These are phyloP conservation scores for Setophaga petechia DNA, from an alignment of 2,113 vertebrate species.

Conservation along the genomic window DNA sequence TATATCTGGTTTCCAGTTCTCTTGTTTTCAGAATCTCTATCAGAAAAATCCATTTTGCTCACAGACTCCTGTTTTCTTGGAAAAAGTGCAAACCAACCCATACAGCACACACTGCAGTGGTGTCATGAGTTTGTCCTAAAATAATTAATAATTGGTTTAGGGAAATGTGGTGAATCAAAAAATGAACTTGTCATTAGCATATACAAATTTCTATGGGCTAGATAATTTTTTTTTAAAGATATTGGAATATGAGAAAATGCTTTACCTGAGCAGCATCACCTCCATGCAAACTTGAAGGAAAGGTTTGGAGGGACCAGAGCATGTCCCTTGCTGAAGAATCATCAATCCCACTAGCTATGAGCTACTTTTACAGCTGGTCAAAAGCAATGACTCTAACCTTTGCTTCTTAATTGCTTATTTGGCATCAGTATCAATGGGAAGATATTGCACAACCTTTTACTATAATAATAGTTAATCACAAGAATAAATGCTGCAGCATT, in stretches of 20 bases:
- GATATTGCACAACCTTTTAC: neutral
- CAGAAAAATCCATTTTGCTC: neutral
- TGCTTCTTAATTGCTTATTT: neutral
- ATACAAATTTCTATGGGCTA: neutral
- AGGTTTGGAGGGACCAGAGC: neutral
- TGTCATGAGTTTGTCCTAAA: neutral
- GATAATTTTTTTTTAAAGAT: too few species aligned
- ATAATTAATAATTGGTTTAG: neutral
- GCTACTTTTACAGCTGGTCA: neutral
- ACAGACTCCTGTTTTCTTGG: neutral
- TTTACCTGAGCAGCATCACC: neutral
- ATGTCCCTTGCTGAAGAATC: neutral
- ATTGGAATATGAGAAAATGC: neutral
- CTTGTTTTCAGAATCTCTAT: neutral
- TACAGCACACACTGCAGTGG: neutral
- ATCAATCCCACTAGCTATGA: neutral
- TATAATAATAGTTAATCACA: neutral
- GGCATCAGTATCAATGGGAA: neutral
- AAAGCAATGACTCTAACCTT: neutral
- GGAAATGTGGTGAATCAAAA: neutral
- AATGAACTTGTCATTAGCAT: neutral
- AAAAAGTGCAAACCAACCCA: neutral
- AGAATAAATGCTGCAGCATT: neutral
- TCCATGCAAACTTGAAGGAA: neutral
- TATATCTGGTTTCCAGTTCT: neutral